These are phyloP conservation scores for Anoplophora glabripennis DNA, from an alignment of 1,140 invertebrate species.

Conservation along the genomic window DNA sequence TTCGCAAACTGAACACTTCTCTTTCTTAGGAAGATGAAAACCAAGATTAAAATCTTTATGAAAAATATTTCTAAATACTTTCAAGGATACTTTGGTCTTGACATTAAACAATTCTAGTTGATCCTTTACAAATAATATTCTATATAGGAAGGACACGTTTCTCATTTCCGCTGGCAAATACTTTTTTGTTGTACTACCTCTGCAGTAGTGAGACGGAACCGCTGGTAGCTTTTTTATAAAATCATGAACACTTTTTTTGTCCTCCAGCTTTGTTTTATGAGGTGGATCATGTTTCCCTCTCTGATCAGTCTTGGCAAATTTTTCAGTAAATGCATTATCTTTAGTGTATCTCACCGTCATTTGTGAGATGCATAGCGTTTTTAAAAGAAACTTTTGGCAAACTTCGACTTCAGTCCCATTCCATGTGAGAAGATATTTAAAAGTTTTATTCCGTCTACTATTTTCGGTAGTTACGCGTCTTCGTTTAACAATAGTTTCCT, in stretches of 20 bases:
- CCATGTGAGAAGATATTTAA: slow-evolving; percentile 5
- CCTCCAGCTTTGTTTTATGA: slow-evolving; percentile 15
- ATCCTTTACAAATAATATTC: not conserved
- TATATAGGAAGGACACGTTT: slow-evolving; percentile 14
- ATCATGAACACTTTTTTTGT: slow-evolving; percentile 11
- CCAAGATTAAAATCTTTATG: slow-evolving; percentile 17
- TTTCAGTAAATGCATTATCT: slow-evolving; percentile 6
- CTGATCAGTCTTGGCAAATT: slow-evolving; percentile 7
- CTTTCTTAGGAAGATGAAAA: slow-evolving; percentile 18
- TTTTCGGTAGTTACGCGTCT: not conserved
- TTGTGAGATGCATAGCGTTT: slow-evolving; percentile 12
- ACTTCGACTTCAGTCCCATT: slow-evolving; percentile 4
- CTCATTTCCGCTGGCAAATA: slow-evolving; percentile 14
- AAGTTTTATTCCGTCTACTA: slow-evolving; percentile 2
- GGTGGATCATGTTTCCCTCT: slow-evolving; percentile 2
- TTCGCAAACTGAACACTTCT: slow-evolving; percentile 14
- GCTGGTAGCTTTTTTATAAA: slow-evolving; percentile 16
- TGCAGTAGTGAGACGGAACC: slow-evolving; percentile 18
- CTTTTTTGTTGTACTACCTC: slow-evolving; percentile 8
- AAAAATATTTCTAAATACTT: slow-evolving; percentile 15
- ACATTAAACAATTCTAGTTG: not conserved
- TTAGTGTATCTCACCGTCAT: slow-evolving; percentile 11
- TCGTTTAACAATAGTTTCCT: not conserved
- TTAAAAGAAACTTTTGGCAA: slow-evolving; percentile 16
- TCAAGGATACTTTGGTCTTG: slow-evolving; percentile 12